These are phyloP conservation scores for Drosophila burlai DNA, from an alignment of 1,140 invertebrate genomes.

Conservation along the genomic window DNA sequence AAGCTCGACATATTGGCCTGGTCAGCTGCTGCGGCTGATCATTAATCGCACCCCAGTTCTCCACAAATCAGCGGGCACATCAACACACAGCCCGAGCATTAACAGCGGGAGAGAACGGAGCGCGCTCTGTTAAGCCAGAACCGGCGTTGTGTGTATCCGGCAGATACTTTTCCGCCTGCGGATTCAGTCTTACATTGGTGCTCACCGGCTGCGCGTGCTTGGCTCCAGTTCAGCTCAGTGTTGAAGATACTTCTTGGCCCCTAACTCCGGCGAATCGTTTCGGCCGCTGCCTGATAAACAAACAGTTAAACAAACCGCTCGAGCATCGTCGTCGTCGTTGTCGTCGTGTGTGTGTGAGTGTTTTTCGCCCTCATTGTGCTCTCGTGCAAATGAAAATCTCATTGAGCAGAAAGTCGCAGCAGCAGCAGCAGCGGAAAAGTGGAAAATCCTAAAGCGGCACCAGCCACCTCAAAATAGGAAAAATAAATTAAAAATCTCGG, in stretches of 20 bases:
- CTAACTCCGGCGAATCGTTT: conserved; percentile 34
- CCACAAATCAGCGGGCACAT: conserved; percentile 73
- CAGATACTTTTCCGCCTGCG: conserved; percentile 52
- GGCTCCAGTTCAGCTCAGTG: conserved; percentile 11
- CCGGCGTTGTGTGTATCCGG: conserved; percentile 70
- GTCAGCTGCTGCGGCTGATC: conserved; percentile 50
- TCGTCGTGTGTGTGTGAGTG: conserved; percentile 33
- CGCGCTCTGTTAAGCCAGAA: conserved; percentile 37
- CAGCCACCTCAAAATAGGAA: conserved; percentile 49
- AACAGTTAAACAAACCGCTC: conserved; percentile 73
- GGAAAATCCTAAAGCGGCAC: conserved; percentile 70
- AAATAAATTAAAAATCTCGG: conserved; percentile 61
- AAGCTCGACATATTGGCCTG: conserved; percentile 59
- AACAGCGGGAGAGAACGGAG: conserved; percentile 12
- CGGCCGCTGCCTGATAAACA: conserved; percentile 66
- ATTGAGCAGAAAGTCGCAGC: conserved; percentile 76
- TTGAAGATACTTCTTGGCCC: conserved; percentile 12
- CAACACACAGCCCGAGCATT: conserved; percentile 51
- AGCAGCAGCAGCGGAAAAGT: conserved; percentile 69
- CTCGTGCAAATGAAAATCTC: conserved; percentile 83
- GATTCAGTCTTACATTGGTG: conserved; percentile 71
- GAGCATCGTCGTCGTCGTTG: conserved; percentile 36
- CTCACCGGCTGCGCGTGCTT: conserved; percentile 61
- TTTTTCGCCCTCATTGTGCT: conserved; percentile 79
- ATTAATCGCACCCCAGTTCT: conserved; percentile 62